Conservation (phyloP, 2,113 vertebrate species). For the Ammodytes marinus region DNA sequence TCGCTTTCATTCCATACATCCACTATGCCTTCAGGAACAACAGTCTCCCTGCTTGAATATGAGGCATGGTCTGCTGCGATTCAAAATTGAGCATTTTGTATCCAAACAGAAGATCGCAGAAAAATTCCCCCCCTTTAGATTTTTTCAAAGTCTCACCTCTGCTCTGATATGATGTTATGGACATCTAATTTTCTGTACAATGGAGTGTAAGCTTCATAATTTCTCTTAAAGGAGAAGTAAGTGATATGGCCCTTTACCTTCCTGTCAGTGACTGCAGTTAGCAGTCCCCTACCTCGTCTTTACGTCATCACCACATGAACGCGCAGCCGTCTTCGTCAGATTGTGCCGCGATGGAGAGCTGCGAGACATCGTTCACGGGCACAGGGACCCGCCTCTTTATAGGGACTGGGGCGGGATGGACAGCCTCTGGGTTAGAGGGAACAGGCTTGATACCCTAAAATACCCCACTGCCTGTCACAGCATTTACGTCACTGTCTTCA, state of each 20-base stretch:
- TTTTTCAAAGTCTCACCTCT: neutral
- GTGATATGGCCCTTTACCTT: no score
- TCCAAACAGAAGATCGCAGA: neutral
- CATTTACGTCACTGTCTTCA: conserved; percentile 14
- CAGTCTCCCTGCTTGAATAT: neutral
- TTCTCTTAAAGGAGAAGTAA: no score
- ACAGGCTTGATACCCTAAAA: conserved; percentile 21
- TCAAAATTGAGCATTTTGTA: neutral
- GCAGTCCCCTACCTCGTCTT: no score
- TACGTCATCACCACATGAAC: no score
- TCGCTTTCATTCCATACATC: no score
- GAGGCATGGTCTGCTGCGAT: neutral
- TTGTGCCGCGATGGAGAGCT: neutral
- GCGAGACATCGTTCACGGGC: no score
- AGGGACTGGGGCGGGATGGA: neutral
- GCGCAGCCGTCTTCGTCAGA: no score
- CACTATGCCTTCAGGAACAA: neutral
- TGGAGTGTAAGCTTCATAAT: neutral
- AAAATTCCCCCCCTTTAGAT: neutral
- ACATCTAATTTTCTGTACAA: neutral
- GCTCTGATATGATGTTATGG: neutral
- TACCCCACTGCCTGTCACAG: conserved; percentile 24
- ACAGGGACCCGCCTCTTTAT: no score
- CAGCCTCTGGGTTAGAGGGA: conserved; percentile 1
- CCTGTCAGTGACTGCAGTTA: no score